phyloP scores from a whole-genome alignment of 1,140 invertebrate genomes.

The Sycobia sp. region DNA sequence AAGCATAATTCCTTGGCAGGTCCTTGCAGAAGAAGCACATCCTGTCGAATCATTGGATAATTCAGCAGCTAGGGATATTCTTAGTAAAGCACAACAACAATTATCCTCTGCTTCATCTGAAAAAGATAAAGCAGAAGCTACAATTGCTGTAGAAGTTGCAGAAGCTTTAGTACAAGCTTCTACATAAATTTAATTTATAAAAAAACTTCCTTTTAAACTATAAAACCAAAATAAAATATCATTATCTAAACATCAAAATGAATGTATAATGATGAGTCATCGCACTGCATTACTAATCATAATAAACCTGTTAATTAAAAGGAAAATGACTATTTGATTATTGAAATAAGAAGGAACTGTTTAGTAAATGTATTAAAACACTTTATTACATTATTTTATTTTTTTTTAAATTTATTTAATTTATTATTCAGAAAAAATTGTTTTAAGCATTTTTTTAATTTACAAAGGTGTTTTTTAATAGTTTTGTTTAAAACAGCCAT shows the following conservation, averaged over 20 bases:
- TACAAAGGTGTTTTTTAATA: slow-evolving; percentile 13
- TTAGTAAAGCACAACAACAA: slow-evolving; percentile 84
- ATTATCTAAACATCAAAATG: slow-evolving; percentile 18
- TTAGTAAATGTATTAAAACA: slow-evolving; percentile 30
- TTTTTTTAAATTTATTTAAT: slow-evolving; percentile 25
- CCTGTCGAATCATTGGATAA: slow-evolving; percentile 85
- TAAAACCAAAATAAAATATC: slow-evolving; percentile 19
- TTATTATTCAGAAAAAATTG: slow-evolving; percentile 28
- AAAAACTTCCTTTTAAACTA: slow-evolving; percentile 35
- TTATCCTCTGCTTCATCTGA: slow-evolving; percentile 81
- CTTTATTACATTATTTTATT: slow-evolving; percentile 19
- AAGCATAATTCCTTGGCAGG: slow-evolving; percentile 57
- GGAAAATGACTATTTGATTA: slow-evolving; percentile 8
- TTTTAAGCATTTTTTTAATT: slow-evolving; percentile 19
- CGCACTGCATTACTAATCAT: not conserved
- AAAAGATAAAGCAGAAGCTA: slow-evolving; percentile 87
- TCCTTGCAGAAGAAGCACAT: slow-evolving; percentile 96
- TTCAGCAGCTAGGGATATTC: slow-evolving; percentile 77
- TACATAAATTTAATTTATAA: slow-evolving; percentile 61
- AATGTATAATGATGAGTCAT: slow-evolving; percentile 26
- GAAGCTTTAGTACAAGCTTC: slow-evolving; percentile 90
- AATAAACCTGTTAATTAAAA: slow-evolving; percentile 24
- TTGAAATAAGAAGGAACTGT: slow-evolving; percentile 2
- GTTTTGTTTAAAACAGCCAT: slow-evolving; percentile 19
- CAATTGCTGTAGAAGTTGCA: slow-evolving; percentile 92